These are phyloP conservation scores for Pterocles orientalis DNA, from an alignment of 2,113 vertebrate genomes.

Conservation along the genomic window DNA sequence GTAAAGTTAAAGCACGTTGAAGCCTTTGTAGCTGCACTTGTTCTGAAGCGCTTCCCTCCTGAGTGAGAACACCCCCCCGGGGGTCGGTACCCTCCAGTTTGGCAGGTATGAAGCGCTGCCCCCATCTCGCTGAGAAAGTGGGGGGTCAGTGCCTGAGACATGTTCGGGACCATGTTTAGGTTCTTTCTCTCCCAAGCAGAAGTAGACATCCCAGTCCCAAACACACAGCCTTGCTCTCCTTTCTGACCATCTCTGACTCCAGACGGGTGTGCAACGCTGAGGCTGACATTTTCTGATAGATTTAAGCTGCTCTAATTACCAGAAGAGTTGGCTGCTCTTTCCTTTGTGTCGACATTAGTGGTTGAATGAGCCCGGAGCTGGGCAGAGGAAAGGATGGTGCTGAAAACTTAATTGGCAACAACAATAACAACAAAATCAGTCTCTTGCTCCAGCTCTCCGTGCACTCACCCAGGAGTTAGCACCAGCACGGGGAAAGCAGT, in stretches of 20 bases:
- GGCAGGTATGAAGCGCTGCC: background rate
- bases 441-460: background rate
- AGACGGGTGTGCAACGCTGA: background rate
- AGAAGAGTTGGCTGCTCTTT: conserved; percentile 21
- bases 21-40: background rate
- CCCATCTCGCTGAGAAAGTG: background rate
- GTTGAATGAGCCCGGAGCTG: background rate
- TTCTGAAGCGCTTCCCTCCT: background rate
- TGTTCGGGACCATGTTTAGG: background rate
- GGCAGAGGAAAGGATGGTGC: conserved; percentile 37
- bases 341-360: conserved; percentile 10
- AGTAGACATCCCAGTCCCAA: background rate
- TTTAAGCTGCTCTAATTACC: conserved; percentile 30
- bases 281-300: background rate
- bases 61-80: background rate
- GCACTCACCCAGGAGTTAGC: background rate
- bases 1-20: background rate
- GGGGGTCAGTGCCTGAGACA: background rate
- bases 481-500: background rate
- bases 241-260: background rate
- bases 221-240: background rate
- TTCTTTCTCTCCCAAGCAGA: background rate
- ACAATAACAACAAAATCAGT: background rate
- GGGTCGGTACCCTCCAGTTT: background rate
- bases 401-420: conserved; percentile 54